Conservation (phyloP, 2,888 invertebrate species). For the Apodemia zela region DNA sequence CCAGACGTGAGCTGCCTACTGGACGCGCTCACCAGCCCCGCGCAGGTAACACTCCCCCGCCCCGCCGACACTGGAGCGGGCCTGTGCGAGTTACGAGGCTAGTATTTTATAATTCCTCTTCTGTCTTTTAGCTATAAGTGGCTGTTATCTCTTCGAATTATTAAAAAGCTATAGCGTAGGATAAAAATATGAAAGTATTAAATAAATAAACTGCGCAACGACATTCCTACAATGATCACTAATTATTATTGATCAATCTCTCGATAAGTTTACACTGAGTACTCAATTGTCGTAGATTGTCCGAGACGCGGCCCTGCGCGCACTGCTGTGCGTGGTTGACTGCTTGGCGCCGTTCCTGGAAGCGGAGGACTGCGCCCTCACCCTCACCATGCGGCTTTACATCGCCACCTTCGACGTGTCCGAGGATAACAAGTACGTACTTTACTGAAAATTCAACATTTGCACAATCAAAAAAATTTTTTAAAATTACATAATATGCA, state of each 20-base stretch:
- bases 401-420: slow-evolving; percentile 90
- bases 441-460: no score
- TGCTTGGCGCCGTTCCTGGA: slow-evolving; percentile 84
- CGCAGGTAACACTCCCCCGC: slow-evolving; percentile 51
- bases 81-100: no score
- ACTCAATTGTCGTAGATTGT: slow-evolving; percentile 69
- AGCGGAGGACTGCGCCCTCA: slow-evolving; percentile 79
- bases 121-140: no score
- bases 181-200: neutral
- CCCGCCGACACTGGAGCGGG: no score
- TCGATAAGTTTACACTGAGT: neutral
- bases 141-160: no score
- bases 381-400: slow-evolving; percentile 88
- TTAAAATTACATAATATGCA: no score
- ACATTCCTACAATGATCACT: no score
- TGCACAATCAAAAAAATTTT: no score
- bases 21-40: slow-evolving; percentile 61
- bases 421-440: slow-evolving; percentile 83
- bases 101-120: no score
- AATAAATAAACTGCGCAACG: no score
- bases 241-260: no score
- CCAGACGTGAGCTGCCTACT: slow-evolving; percentile 25
- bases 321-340: slow-evolving; percentile 86
- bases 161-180: no score
- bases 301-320: slow-evolving; percentile 89